Evolutionary conservation across 2,113 vertebrate species (phyloP), one percentile per base, ranked within the genome.

Genomic region (Alligator sinensis): DNA sequence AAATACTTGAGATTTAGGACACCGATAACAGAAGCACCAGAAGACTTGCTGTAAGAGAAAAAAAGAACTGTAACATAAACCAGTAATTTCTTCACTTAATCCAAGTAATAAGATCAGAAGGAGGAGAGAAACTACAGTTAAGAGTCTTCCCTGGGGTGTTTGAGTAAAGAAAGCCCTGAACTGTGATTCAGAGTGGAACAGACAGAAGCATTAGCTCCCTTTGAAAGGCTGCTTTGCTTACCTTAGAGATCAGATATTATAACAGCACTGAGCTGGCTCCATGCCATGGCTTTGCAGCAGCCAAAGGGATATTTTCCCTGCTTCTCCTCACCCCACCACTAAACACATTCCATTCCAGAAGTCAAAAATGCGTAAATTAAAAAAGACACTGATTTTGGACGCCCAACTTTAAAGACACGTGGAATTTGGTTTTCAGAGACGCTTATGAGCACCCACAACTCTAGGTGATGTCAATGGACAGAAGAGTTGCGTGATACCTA

Each of bases 171-270:
- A 95, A 95, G 90, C 91, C 76, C 96, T 96, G 94, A 96, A 95
- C 82, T 88, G 93, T 90, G 91, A 93, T 93, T 95, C 78, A 80
- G 88, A 95, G 91, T 86, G 93, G 95, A 96, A 91, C 87, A 95
- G 94, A 85, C 93, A 95, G 93, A 86, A 94, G 90, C 84, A 93
- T 96, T 96, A 96, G 19, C 82, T 96, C 63, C 91, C 93, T 96
- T 96, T 93, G 95, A 93, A 94, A 90, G 80, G 88, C 77, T 87
- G 85, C 90, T 95, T 96, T 88, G 88, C 84, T 96, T 91, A 94
- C 61, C 47, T 47, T 47, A 89, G 84, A 96, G 95, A 95, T 95
- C 96, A 95, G 95, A 84, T 95, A 95, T 61, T 95, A 87, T 95
- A 96, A 92, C 79, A 96, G 85, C 88, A 94, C 58, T 30, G 59